Conservation (phyloP, 2,888 invertebrate genomes). For the Drosophila colorata region DNA sequence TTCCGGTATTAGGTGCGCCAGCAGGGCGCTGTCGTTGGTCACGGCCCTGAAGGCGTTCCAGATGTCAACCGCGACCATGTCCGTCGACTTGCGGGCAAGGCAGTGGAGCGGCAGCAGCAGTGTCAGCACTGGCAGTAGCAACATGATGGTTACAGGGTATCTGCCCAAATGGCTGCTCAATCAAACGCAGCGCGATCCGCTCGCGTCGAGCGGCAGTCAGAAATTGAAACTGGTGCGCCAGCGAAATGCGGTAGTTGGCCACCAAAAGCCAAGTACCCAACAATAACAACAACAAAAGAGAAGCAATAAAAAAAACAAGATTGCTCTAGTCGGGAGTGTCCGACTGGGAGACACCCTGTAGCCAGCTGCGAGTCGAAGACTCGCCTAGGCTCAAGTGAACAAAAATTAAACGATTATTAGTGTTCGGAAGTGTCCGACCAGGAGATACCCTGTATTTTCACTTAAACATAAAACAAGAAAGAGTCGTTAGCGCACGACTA, state of each 20-base stretch:
- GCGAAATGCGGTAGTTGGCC: slow-evolving; percentile 75
- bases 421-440: background rate
- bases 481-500: too few relatives aligned
- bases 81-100: slow-evolving; percentile 25
- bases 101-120: slow-evolving; percentile 13
- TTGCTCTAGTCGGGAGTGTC: background rate
- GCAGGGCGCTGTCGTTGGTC: slow-evolving; percentile 69
- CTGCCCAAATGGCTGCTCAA: slow-evolving; percentile 4
- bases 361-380: background rate
- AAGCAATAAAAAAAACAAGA: slow-evolving; percentile 7
- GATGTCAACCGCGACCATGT: slow-evolving; percentile 69
- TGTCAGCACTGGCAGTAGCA: background rate
- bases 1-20: slow-evolving; percentile 74
- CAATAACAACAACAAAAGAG: slow-evolving; percentile 7
- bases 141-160: background rate
- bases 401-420: too few relatives aligned
- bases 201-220: slow-evolving; percentile 60
- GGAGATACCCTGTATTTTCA: too few relatives aligned
- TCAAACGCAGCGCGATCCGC: slow-evolving; percentile 45
- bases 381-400: background rate
- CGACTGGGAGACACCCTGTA: slow-evolving; percentile 1
- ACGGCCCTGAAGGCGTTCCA: slow-evolving; percentile 77
- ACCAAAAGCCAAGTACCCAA: slow-evolving; percentile 42
- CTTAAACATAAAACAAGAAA: too few relatives aligned
- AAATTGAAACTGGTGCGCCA: slow-evolving; percentile 66